Conservation (phyloP, 2,113 vertebrate genomes). For the Dendrocopos noguchii region DNA sequence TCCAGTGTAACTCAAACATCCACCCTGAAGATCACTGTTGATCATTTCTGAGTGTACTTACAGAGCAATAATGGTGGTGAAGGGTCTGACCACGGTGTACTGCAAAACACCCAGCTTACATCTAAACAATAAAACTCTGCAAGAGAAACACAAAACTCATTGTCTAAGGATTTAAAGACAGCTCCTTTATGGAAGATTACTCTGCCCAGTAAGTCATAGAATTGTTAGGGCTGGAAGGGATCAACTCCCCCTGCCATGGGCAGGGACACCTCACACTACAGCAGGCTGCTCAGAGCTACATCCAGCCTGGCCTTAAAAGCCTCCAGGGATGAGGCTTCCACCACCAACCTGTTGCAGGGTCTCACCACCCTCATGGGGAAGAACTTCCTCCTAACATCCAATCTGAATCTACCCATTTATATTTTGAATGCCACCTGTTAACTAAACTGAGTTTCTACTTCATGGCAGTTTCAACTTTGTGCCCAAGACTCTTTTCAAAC, state of each 20-base stretch:
- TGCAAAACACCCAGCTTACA: slow-evolving; percentile 97
- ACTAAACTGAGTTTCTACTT: neutral
- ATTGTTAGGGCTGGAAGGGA: no score
- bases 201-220: neutral
- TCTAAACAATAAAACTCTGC: slow-evolving; percentile 91
- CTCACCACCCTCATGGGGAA: no score
- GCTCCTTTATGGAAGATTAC: neutral
- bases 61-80: slow-evolving; percentile 95
- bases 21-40: neutral
- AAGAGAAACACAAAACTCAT: slow-evolving; percentile 43
- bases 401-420: no score
- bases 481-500: neutral
- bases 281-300: no score
- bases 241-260: no score
- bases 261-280: no score
- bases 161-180: neutral
- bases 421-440: no score
- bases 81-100: slow-evolving; percentile 94
- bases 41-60: slow-evolving; percentile 79
- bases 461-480: neutral
- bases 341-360: no score
- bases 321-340: no score
- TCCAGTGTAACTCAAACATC: slow-evolving; percentile 8
- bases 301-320: no score
- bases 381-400: no score